Base-by-base conservation (phyloP, 2,888 invertebrate genomes). In the Drosophila longiperda region DNA sequence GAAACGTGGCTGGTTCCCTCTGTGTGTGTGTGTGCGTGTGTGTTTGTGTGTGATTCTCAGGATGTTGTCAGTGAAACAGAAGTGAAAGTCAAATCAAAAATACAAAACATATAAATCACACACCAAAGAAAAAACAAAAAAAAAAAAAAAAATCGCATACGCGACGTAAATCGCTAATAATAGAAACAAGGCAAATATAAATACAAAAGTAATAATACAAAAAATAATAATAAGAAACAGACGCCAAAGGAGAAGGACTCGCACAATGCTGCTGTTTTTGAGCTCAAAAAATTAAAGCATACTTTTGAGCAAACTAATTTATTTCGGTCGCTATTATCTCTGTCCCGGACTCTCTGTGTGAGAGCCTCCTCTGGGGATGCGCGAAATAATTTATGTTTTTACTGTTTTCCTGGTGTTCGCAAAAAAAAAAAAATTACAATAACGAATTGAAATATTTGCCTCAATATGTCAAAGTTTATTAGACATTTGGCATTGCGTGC, bases 391-490 rank as follows among this genome's bases (percentile, higher is more conserved):
- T 80, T 72, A 78, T 78, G 76, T 66, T 69, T 62, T 62, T 69
- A 61, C 29, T 53, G 40, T 71, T 57, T 66, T 53, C 15, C 57
- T 59, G 59, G 68, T 64, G 45, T 49, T 55, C 42, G n/a, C 29
- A 70, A 71, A 72, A 72, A 80, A 58, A 80, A 58, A 75, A 72
- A 82, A 54, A 79, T 66, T 64, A 71, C 66, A 87, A 75, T 62
- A 67, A 54, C 49, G 62, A 75, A 71, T 82, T 81, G 83, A 87
- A 83, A 88, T 86, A 86, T 86, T 86, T 83, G 75, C 80, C 78
- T 66, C 90, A 87, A 90, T 90, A 86, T 90, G 89, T 87, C 87
- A 87, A 87, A 90, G 77, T 89, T 86, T 83, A 86, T 90, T 90
- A 90, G 80, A 90, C 83, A 86, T 82, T 90, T 83, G 79, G 82